Percentiles rank a stretch among this genome's conserved stretches.
Conservation (phyloP, 2,888 invertebrate species). For the Colostygia pectinataria region DNA sequence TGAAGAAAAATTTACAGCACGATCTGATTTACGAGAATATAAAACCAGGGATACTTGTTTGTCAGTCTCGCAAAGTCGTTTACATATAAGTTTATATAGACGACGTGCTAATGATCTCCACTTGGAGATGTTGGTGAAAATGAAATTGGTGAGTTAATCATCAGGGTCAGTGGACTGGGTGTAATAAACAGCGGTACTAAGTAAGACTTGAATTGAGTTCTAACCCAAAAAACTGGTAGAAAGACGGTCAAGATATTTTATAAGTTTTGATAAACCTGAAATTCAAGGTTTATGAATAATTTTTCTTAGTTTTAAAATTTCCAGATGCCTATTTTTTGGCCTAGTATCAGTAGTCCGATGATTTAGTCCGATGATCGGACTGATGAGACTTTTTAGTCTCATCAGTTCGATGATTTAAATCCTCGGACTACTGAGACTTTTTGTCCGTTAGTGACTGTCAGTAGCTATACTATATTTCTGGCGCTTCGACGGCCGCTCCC, state of each 20-base stretch:
- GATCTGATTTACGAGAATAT: conserved; percentile 52
- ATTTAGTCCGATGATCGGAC: no score
- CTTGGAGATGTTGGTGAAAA: conserved; percentile 12
- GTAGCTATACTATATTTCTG: no score
- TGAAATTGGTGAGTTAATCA: conserved; percentile 13
- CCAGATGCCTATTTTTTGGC: no score
- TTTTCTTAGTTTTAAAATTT: no score
- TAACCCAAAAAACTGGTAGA: not conserved
- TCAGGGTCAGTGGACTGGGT: not conserved
- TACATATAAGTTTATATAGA: conserved; percentile 21
- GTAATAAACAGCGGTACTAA: conserved; percentile 2
- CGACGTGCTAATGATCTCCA: conserved; percentile 16
- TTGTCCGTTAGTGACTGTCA: no score
- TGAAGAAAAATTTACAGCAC: conserved; percentile 55
- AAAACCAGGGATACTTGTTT: conserved; percentile 50
- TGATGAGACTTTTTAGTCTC: no score
- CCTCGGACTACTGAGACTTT: no score
- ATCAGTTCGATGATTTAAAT: no score
- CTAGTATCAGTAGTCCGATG: no score
- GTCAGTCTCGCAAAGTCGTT: conserved; percentile 36
- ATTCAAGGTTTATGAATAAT: no score
- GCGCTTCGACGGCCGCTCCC: no score
- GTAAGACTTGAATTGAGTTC: not conserved
- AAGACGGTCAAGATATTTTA: not conserved
- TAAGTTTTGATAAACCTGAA: no score